Evolutionary conservation across 2,888 invertebrate genomes (phyloP).

Genomic region (Parnassius smintheus): DNA sequence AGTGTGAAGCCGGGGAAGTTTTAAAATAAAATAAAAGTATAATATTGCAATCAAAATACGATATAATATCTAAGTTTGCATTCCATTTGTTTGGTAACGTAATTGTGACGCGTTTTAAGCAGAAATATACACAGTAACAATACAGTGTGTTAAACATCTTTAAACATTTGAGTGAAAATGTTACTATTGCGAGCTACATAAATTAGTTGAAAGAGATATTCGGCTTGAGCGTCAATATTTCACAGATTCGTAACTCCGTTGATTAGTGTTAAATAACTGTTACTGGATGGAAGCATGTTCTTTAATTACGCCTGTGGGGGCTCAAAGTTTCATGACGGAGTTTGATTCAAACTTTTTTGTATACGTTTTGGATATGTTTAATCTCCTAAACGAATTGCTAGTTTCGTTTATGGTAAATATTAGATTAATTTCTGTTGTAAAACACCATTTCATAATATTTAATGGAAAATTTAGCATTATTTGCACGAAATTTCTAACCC

Average conservation of each 20-base stretch:
- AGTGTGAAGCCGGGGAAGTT: too few relatives aligned
- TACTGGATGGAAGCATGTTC: slow-evolving; percentile 11
- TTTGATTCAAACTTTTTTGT: slow-evolving; percentile 11
- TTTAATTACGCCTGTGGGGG: slow-evolving; percentile 23
- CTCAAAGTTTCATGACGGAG: slow-evolving; percentile 1
- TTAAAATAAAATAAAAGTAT: too few relatives aligned
- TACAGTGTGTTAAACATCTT: slow-evolving; percentile 12
- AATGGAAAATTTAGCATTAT: too few relatives aligned
- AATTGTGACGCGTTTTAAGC: not conserved
- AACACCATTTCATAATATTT: too few relatives aligned
- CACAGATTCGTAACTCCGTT: not conserved
- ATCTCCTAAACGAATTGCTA: slow-evolving; percentile 3
- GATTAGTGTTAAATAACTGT: slow-evolving; percentile 15
- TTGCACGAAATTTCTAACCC: too few relatives aligned
- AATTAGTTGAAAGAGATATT: slow-evolving; percentile 16
- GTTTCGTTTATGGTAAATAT: not conserved
- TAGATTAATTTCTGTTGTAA: not conserved
- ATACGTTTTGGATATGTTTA: slow-evolving; percentile 18
- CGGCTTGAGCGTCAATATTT: slow-evolving; percentile 7
- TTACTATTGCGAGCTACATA: slow-evolving; percentile 16
- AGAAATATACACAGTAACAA: slow-evolving; percentile 2
- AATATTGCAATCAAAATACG: too few relatives aligned
- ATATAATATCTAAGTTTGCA: too few relatives aligned
- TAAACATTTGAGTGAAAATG: slow-evolving; percentile 11
- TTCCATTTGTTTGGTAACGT: too few relatives aligned